These are phyloP conservation scores for Martes martes DNA, from an alignment of 2,113 vertebrate species.

Conservation along the genomic window DNA sequence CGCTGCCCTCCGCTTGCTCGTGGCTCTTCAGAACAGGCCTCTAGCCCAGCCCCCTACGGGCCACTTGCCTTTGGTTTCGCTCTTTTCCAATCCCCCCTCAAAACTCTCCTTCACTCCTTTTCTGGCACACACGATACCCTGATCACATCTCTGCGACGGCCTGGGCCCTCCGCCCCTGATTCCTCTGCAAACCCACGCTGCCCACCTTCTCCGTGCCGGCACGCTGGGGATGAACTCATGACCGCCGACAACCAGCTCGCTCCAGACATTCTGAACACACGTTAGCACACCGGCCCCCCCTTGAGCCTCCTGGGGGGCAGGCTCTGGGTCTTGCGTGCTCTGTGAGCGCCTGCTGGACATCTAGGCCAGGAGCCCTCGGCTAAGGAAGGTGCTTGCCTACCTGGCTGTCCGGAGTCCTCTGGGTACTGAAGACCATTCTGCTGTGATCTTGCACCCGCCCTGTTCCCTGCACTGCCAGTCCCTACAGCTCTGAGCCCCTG, in stretches of 20 bases:
- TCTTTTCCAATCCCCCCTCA: background rate
- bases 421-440: background rate
- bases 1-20: rapidly evolving
- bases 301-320: background rate
- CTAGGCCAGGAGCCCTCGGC: background rate
- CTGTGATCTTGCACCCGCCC: background rate
- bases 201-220: background rate
- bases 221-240: rapidly evolving
- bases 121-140: rapidly evolving
- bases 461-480: no score
- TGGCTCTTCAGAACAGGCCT: background rate
- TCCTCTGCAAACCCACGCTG: background rate
- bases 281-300: background rate
- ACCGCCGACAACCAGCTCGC: background rate
- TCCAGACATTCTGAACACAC: background rate
- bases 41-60: background rate
- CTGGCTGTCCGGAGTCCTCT: background rate
- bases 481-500: background rate
- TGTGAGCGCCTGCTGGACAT: background rate
- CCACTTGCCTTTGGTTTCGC: background rate
- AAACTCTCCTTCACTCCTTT: background rate
- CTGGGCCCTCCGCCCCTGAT: rapidly evolving
- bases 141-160: background rate
- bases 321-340: background rate
- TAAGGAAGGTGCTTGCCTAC: background rate